Base-by-base conservation (phyloP, 1,140 invertebrate genomes). In the Musca vetustissima region DNA sequence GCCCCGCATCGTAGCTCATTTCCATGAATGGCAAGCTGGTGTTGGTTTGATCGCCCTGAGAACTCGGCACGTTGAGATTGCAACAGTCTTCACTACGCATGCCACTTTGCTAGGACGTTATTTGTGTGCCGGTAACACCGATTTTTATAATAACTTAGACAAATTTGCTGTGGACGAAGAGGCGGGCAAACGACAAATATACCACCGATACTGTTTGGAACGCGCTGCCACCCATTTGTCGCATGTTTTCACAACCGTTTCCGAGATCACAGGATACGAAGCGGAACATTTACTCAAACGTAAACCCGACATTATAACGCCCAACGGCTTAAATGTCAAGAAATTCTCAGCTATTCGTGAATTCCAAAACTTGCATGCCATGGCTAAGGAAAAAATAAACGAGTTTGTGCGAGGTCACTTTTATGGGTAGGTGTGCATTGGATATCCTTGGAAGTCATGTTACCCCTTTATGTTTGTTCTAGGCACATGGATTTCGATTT, bases 201-300 rank as follows among this genome's bases (percentile, higher is more conserved):
- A 99, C 84, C 98, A 99, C 83, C 87, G 97, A 2, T 99, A 99
- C 81, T 99, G 98, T 78, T 92, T 99, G 88, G 98, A 99, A 86
- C 86, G 98, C 52, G 97, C 96, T 0, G 95, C 97, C 0, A 88
- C 92, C 0, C 95, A 98, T 83, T 89, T 98, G 77, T 85, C 93
- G 0, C 97, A 99, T 82, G 88, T 95, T 47, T 99, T 99, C 83
- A 99, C 98, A 1, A 99, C 98, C 1, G 98, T 99, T 14, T 99
- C 97, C 2, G 96, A 99, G 80, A 99, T 99, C 70, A 99, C 98
- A 6, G 81, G 79, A 32, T 87, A 93, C 69, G 98, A 99, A 86
- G 91, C 97, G 0, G 94, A 99, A 84, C 92, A 98, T 87, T 88
- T 99, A 55, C 86, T 99, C 0, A 97, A 97, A 83, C 86, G 97